Conservation (phyloP, 2,888 invertebrate genomes). For the Oasisia sp. region DNA sequence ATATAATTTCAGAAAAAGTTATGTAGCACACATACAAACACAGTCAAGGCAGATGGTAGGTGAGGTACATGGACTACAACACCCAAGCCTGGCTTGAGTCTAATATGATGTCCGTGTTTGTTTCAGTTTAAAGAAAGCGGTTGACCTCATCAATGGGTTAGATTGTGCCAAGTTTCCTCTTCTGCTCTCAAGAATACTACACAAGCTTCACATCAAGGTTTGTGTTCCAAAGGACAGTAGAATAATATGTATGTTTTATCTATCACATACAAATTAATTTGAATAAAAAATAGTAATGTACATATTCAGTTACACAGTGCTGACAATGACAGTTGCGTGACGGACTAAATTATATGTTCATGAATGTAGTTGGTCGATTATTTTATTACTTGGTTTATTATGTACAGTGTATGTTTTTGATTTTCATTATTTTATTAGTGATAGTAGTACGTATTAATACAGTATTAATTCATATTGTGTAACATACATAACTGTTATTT, state of each 20-base stretch:
- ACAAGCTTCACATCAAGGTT: conserved; percentile 64
- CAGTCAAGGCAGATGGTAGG: neutral
- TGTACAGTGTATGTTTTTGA: too few relatives aligned
- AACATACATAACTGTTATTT: neutral
- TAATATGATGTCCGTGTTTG: neutral
- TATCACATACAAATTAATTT: neutral
- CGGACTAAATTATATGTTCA: neutral
- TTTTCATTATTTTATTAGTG: too few relatives aligned
- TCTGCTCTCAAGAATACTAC: conserved; percentile 62
- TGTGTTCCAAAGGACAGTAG: conserved; percentile 19
- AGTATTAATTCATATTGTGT: neutral
- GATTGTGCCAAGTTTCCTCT: conserved; percentile 61
- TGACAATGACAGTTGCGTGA: neutral
- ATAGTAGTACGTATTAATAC: neutral
- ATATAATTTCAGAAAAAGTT: too few relatives aligned
- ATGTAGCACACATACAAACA: too few relatives aligned
- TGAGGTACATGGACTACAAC: neutral
- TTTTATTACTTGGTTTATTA: too few relatives aligned
- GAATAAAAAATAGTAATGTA: too few relatives aligned
- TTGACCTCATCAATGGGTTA: conserved; percentile 61
- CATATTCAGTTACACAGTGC: too few relatives aligned
- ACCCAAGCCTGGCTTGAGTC: too few relatives aligned
- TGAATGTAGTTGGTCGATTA: neutral
- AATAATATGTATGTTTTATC: neutral
- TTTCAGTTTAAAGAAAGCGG: conserved; percentile 64